These are phyloP conservation scores for Drepana falcataria DNA, from an alignment of 2,888 invertebrate genomes.

Conservation along the genomic window DNA sequence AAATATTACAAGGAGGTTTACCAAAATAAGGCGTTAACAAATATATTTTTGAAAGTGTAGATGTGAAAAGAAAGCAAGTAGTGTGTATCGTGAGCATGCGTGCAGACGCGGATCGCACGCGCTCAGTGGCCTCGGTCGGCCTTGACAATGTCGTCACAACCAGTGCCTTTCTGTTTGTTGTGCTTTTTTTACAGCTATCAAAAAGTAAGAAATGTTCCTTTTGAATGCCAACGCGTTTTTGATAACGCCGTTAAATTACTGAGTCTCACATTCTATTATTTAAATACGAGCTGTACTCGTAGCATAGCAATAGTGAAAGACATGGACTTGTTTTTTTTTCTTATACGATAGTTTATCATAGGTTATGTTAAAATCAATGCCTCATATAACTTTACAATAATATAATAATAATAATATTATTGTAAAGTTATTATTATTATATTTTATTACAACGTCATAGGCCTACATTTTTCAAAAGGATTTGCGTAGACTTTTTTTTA, in stretches of 20 bases:
- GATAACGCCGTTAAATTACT: background rate
- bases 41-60: background rate
- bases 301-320: too few species aligned
- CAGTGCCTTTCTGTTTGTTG: slow-evolving; percentile 16
- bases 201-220: slow-evolving; percentile 1
- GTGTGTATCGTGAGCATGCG: slow-evolving; percentile 40
- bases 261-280: too few species aligned
- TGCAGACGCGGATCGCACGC: slow-evolving; percentile 22
- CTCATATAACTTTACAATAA: too few species aligned
- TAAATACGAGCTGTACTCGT: too few species aligned
- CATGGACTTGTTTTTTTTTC: too few species aligned
- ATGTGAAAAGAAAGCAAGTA: slow-evolving; percentile 24
- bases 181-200: slow-evolving; percentile 2
- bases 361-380: too few species aligned
- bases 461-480: too few species aligned
- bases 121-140: slow-evolving; percentile 41
- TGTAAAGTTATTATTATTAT: too few species aligned
- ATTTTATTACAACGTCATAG: too few species aligned
- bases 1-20: background rate
- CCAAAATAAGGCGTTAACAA: background rate
- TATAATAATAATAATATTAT: too few species aligned
- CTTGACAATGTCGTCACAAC: slow-evolving; percentile 65
- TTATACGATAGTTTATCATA: too few species aligned
- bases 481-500: too few species aligned
- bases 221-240: background rate